Evolutionary conservation across 2,797 vertebrate species (phyloP), one percentile per base, ranked within the genome.

Genomic region (Merluccius polli): DNA sequence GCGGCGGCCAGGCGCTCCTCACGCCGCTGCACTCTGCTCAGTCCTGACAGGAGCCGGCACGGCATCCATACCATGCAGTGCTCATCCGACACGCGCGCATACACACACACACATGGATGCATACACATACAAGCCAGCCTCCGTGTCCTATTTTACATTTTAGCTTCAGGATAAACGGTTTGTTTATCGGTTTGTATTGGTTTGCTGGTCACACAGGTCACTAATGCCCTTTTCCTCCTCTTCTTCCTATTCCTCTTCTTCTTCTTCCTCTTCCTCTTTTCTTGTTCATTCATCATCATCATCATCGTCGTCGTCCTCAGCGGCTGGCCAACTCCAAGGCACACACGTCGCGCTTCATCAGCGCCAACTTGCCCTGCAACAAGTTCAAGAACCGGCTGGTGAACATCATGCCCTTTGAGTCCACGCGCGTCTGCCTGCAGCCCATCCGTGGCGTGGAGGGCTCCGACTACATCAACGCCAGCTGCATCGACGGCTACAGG

Each of bases 381-480:
- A 94, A 94, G 88, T 94, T 94, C 86, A 94, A 95, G 91, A 95
- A 95, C 89, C 93, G 94, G 33, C 91, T 95, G 88, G 93, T 94
- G 79, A 95, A 95, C 88, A 95, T 95, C 87, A 94, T 94, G 92
- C 94, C 94, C 87, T 95, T 94, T 33, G 93, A 93, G 92, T 94
- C 93, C 65, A 92, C 93, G 0, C 95, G 98, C 3, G 98, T 99
- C 85, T 97, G 96, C 89, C 94, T 99, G 91, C 98, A 99, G 94
- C 97, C 98, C 81, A 99, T 99, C 92, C 95, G 97, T 0, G 98
- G 98, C 0, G 97, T 99, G 0, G 98, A 99, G 92, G 98, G 98
- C 78, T 99, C 98, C 0, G 97, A 99, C 91, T 99, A 99, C 92
- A 98, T 99, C 94, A 99, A 99, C 16, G 98, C 97, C 94, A 99